These are phyloP conservation scores for Manis pentadactyla DNA, from an alignment of 2,797 vertebrate species.

Conservation along the genomic window DNA sequence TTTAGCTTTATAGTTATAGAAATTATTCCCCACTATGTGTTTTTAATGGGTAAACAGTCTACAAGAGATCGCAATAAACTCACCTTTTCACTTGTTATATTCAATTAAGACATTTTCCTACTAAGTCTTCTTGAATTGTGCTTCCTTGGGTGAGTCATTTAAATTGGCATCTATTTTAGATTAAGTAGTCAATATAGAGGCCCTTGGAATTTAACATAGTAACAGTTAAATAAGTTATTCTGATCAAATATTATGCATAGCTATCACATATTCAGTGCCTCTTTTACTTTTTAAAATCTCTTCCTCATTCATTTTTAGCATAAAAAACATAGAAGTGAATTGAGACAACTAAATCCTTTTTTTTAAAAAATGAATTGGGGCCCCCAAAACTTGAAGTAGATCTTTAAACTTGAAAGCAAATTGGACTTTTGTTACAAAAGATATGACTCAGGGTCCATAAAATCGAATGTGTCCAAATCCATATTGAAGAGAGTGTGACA, in stretches of 20 bases:
- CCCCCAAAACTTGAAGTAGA: not conserved
- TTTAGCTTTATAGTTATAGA: slow-evolving; percentile 18
- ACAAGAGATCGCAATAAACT: not conserved
- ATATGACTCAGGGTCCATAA: not conserved
- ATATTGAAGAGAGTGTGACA: not conserved
- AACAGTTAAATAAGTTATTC: slow-evolving; percentile 46
- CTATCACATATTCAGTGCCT: not conserved
- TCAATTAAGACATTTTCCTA: slow-evolving; percentile 23
- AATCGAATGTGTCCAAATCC: not conserved
- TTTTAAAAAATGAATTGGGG: not conserved
- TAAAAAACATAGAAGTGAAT: not conserved
- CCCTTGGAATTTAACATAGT: not conserved
- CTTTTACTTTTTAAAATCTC: not conserved
- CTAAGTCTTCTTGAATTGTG: not conserved
- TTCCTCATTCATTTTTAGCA: not conserved
- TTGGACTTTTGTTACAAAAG: not conserved
- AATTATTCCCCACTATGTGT: not conserved
- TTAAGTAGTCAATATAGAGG: not conserved
- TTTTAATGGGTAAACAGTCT: not conserved
- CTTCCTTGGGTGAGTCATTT: not conserved
- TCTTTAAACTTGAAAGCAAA: not conserved
- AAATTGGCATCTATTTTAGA: slow-evolving; percentile 25
- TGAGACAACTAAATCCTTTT: not conserved
- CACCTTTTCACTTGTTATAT: not conserved
- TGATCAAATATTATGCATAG: not conserved